phyloP scores from a whole-genome alignment of 2,797 vertebrate species.

The Octomys mimax region DNA sequence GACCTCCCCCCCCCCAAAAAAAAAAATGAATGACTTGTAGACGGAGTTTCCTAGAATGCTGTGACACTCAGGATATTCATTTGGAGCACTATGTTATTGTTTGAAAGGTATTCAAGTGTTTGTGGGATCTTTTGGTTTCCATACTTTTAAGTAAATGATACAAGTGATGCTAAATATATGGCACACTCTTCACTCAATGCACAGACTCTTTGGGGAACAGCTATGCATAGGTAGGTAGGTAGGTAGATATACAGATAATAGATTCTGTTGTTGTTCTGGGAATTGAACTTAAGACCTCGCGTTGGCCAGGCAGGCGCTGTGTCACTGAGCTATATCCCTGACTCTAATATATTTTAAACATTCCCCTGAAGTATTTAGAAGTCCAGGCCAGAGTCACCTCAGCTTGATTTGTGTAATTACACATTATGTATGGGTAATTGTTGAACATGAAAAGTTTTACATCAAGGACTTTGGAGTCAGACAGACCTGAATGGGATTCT shows the following conservation, averaged over 20 bases:
- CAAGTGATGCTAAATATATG: not conserved
- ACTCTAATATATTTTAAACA: not conserved
- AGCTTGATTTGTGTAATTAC: not conserved
- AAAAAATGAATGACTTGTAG: not conserved
- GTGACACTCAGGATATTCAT: constrained; percentile 8
- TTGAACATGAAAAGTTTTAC: constrained; percentile 7
- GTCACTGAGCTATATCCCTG: too few species aligned
- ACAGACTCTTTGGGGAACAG: not conserved
- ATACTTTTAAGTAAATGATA: constrained; percentile 40
- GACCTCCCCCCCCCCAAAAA: too few species aligned
- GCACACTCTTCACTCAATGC: not conserved
- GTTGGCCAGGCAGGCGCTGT: too few species aligned
- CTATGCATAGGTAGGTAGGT: not conserved
- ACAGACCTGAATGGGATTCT: constrained; percentile 25
- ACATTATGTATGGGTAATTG: not conserved
- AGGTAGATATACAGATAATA: too few species aligned
- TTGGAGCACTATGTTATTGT: not conserved
- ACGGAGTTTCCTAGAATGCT: not conserved
- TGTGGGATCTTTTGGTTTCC: not conserved
- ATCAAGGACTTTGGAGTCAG: not conserved
- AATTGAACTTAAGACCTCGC: too few species aligned
- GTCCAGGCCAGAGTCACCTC: not conserved
- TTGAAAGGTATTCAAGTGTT: not conserved
- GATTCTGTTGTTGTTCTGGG: too few species aligned
- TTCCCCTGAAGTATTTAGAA: not conserved